phyloP scores from a whole-genome alignment of 1,140 invertebrate species.

The Apis mellifera region Amel_HAv3.1 CM009931.2:24167501-24168000 shows the following conservation, averaged over 20 bases:
- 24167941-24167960: neutral
- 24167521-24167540: neutral
- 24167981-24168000: neutral
- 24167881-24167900: too few relatives aligned
- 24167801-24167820: neutral
- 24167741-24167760: conserved; percentile 93
- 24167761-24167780: conserved; percentile 92
- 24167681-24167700: conserved; percentile 96
- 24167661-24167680: conserved; percentile 95
- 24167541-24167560: conserved; percentile 89
- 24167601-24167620: conserved; percentile 97
- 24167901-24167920: neutral
- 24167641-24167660: conserved; percentile 94
- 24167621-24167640: conserved; percentile 91
- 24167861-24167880: neutral
- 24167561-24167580: conserved; percentile 96
- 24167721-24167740: conserved; percentile 96
- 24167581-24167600: conserved; percentile 98
- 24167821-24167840: neutral
- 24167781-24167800: neutral
- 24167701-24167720: conserved; percentile 97
- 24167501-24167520: neutral
- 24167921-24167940: neutral
- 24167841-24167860: neutral
- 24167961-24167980: neutral